Evolutionary conservation across 1,140 invertebrate genomes (phyloP).

Genomic region (Calycopis cecrops): DNA sequence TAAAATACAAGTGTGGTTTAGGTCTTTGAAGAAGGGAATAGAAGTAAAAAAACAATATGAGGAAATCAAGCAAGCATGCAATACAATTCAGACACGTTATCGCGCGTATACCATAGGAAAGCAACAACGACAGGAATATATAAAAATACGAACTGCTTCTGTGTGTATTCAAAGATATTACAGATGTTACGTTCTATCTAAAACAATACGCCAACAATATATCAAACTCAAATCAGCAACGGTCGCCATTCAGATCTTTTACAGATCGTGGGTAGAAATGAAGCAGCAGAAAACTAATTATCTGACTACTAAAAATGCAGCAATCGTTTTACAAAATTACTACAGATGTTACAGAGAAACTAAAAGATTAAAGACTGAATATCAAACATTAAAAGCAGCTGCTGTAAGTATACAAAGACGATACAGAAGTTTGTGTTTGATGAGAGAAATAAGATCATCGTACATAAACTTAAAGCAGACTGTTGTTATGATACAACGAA

Average conservation of each 20-base stretch:
- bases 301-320: slow-evolving; percentile 43
- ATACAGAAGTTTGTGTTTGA: slow-evolving; percentile 61
- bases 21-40: slow-evolving; percentile 5
- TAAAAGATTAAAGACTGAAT: slow-evolving; percentile 45
- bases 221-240: slow-evolving; percentile 33
- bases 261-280: slow-evolving; percentile 41
- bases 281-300: slow-evolving; percentile 39
- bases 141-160: slow-evolving; percentile 7
- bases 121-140: slow-evolving; percentile 10
- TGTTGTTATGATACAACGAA: slow-evolving; percentile 69
- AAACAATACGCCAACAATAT: slow-evolving; percentile 2
- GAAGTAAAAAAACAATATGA: slow-evolving; percentile 13
- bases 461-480: slow-evolving; percentile 59
- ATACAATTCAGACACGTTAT: slow-evolving; percentile 11
- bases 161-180: slow-evolving; percentile 8
- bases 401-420: slow-evolving; percentile 63
- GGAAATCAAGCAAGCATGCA: slow-evolving; percentile 6
- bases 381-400: slow-evolving; percentile 38
- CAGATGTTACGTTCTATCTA: background rate
- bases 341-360: slow-evolving; percentile 62
- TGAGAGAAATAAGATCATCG: slow-evolving; percentile 38
- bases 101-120: slow-evolving; percentile 10
- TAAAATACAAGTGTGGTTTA: slow-evolving; percentile 51
- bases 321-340: slow-evolving; percentile 56
- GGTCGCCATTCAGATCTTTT: slow-evolving; percentile 54